These are phyloP conservation scores for Rallus crepitans DNA, from an alignment of 2,797 vertebrate genomes.

Conservation along the genomic window DNA sequence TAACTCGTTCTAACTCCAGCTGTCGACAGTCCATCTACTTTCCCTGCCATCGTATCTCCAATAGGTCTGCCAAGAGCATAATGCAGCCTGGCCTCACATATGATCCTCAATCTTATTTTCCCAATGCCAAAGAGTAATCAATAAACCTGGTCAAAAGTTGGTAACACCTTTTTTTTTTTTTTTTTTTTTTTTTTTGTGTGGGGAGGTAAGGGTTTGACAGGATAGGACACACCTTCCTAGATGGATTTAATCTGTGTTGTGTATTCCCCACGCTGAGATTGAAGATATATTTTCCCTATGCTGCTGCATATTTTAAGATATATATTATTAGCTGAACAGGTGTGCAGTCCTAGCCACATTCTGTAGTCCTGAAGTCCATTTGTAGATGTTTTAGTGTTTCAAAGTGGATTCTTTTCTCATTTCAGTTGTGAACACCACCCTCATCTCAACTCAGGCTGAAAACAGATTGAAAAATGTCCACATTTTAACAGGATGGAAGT, in stretches of 20 bases:
- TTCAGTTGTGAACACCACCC: background rate
- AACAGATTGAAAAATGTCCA: accelerated
- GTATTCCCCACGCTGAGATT: background rate
- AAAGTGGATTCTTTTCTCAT: background rate
- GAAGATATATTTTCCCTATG: background rate
- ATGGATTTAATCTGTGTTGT: background rate
- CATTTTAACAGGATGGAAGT: background rate
- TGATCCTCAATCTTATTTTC: background rate
- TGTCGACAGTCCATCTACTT: constrained; percentile 11
- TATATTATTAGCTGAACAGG: background rate
- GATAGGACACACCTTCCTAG: background rate
- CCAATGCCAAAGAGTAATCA: background rate
- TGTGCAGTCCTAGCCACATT: background rate
- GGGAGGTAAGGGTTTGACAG: background rate
- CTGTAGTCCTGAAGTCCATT: background rate
- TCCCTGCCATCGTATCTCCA: background rate
- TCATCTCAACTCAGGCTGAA: background rate
- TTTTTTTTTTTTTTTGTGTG: too few species aligned
- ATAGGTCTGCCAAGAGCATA: constrained; percentile 6
- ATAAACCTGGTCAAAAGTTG: background rate
- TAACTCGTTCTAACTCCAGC: background rate
- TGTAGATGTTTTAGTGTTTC: background rate
- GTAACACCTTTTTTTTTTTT: background rate
- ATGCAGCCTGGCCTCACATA: background rate
- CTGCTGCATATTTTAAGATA: background rate